Percentiles rank a stretch among this genome's conserved stretches.
Conservation (phyloP, 2,888 invertebrate genomes). For the Lumbricus terrestris region DNA sequence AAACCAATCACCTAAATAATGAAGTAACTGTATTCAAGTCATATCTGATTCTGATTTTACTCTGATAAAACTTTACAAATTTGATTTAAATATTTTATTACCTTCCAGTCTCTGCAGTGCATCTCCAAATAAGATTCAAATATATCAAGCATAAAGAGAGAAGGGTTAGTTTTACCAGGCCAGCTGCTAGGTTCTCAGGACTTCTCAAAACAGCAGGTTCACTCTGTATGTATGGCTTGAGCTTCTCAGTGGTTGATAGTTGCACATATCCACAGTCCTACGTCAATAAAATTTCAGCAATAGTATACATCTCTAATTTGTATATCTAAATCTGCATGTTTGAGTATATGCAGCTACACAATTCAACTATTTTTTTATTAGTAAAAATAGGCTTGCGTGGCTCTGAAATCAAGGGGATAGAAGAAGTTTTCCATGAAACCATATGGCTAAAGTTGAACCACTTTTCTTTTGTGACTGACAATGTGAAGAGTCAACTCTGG, state of each 20-base stretch:
- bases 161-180: constrained; percentile 44
- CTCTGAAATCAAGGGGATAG: too few species aligned
- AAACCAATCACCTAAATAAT: too few species aligned
- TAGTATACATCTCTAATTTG: too few species aligned
- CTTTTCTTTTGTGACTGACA: not conserved
- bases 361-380: not conserved
- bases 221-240: constrained; percentile 51
- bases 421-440: not conserved
- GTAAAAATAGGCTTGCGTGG: too few species aligned
- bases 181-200: constrained; percentile 42
- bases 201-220: constrained; percentile 45
- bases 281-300: not conserved
- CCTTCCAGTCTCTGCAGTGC: not conserved
- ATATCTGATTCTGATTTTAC: not conserved
- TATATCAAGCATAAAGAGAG: not conserved
- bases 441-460: not conserved
- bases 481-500: not conserved
- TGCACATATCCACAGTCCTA: constrained; percentile 54
- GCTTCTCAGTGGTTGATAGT: constrained; percentile 48
- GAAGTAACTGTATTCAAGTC: too few species aligned
- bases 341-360: not conserved
- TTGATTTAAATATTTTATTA: not conserved
- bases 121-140: not conserved
- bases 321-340: too few species aligned
- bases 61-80: not conserved